Evolutionary conservation across 2,113 vertebrate species (phyloP).

Genomic region (Phalacrocorax carbo): DNA sequence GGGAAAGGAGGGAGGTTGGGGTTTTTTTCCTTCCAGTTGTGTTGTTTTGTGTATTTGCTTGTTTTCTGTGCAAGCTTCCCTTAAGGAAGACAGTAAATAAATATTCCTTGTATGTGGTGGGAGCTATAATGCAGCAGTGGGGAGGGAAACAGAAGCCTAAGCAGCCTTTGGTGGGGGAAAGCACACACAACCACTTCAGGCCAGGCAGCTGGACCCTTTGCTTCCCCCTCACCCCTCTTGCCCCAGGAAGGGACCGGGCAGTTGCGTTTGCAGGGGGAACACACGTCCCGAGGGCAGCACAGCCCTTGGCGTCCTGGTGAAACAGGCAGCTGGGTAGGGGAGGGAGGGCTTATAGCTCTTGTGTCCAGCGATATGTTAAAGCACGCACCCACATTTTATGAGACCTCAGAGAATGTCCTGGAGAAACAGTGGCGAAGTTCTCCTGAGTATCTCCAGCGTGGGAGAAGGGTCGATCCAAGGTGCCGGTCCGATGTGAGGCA

Average conservation of each 20-base stretch:
- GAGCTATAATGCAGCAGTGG: background rate
- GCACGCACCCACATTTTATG: rapidly evolving
- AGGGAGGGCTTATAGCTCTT: background rate
- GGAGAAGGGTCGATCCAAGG: too few relatives aligned
- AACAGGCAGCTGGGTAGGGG: background rate
- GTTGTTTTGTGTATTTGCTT: too few relatives aligned
- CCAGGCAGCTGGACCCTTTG: background rate
- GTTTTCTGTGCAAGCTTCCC: background rate
- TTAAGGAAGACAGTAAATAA: too few relatives aligned
- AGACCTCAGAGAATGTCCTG: background rate
- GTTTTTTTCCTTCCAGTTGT: too few relatives aligned
- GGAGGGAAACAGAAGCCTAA: background rate
- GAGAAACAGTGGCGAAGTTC: background rate
- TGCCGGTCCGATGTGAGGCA: rapidly evolving
- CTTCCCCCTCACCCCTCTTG: background rate
- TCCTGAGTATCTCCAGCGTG: background rate
- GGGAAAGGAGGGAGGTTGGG: background rate
- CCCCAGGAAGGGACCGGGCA: background rate
- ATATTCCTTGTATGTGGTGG: background rate
- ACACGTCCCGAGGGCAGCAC: background rate
- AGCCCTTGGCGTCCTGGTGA: background rate
- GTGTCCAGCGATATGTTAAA: too few relatives aligned
- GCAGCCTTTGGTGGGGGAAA: background rate
- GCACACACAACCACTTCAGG: rapidly evolving
- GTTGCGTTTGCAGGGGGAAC: background rate